Evolutionary conservation across 1,140 invertebrate species (phyloP).

Genomic region (Drosophila subpulchrella): DNA sequence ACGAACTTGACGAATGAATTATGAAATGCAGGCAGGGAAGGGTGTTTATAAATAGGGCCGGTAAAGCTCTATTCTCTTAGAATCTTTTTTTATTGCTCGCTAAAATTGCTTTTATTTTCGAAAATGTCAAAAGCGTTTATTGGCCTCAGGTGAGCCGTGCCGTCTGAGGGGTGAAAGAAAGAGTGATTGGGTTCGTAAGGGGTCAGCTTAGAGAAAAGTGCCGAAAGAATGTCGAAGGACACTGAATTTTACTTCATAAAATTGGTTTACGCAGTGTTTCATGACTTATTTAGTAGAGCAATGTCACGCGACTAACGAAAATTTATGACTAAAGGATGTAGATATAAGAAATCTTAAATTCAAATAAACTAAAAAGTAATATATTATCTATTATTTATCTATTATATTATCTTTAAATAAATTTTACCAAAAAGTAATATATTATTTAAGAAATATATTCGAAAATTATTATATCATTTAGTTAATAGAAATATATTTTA

Average conservation of each 20-base stretch:
- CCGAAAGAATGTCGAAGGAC: neutral
- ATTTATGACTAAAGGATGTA: too few species aligned
- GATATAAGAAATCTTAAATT: too few species aligned
- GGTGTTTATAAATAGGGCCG: constrained; percentile 58
- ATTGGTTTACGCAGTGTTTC: neutral
- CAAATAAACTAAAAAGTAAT: too few species aligned
- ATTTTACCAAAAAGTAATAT: too few species aligned
- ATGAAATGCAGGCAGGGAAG: constrained; percentile 36
- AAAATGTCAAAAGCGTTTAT: constrained; percentile 52
- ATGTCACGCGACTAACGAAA: too few species aligned
- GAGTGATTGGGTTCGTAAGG: neutral
- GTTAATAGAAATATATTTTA: too few species aligned
- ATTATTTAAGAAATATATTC: too few species aligned
- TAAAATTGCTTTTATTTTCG: constrained; percentile 19
- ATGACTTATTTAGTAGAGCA: neutral
- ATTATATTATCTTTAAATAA: too few species aligned
- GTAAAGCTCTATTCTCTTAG: constrained; percentile 17
- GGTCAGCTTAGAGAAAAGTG: neutral
- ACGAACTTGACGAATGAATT: constrained; percentile 41
- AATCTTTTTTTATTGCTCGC: constrained; percentile 16
- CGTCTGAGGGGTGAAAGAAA: constrained; percentile 5
- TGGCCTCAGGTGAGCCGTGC: constrained; percentile 39
- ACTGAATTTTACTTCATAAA: neutral
- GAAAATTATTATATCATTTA: too few species aligned
- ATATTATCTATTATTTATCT: too few species aligned